phyloP scores from a whole-genome alignment of 2,113 vertebrate species.

The Ranitomeya imitator region DNA sequence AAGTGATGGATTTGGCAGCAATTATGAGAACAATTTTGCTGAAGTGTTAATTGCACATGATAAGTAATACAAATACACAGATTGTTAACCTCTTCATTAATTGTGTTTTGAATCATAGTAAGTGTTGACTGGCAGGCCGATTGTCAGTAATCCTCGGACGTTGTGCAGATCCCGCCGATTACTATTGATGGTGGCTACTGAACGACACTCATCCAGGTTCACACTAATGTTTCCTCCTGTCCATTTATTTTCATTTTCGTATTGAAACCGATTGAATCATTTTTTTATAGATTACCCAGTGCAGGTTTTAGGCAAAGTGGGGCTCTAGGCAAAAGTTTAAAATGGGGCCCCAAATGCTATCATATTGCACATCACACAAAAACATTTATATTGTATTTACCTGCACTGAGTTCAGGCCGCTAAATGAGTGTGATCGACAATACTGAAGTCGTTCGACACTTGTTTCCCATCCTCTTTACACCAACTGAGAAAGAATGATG shows the following conservation, averaged over 20 bases:
- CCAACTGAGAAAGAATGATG: no score
- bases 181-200: not conserved
- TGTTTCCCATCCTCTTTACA: no score
- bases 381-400: no score
- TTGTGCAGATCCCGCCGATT: not conserved
- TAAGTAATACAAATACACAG: slow-evolving; percentile 35
- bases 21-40: slow-evolving; percentile 31
- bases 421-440: no score
- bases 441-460: no score
- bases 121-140: slow-evolving; percentile 9
- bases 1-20: slow-evolving; percentile 51
- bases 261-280: no score
- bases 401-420: no score
- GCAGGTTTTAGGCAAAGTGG: no score
- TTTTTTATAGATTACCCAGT: no score
- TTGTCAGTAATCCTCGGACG: slow-evolving; percentile 11
- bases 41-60: slow-evolving; percentile 31
- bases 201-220: not conserved
- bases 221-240: not conserved
- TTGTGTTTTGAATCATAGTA: slow-evolving; percentile 23
- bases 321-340: no score
- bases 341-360: no score
- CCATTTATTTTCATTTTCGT: not conserved
- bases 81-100: slow-evolving; percentile 25
- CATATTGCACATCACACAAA: no score